phyloP scores from a whole-genome alignment of 2,888 invertebrate genomes.

The Colletes collaris region DNA sequence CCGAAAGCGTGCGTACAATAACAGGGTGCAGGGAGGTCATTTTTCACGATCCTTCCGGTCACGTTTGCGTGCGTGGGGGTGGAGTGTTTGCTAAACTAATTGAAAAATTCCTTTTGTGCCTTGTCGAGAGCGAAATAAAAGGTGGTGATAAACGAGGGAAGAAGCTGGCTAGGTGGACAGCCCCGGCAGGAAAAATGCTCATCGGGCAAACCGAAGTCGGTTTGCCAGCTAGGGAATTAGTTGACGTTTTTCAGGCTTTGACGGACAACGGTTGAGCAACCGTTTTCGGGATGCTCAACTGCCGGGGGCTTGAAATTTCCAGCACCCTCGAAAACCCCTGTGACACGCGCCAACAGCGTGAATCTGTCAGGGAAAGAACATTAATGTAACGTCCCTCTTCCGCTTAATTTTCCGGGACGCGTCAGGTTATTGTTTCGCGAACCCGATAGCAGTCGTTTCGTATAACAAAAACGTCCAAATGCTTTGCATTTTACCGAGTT shows the following conservation, averaged over 20 bases:
- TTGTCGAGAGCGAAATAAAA: conserved; percentile 62
- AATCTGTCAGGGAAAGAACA: conserved; percentile 51
- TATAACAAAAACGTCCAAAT: no score
- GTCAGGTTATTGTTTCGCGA: conserved; percentile 31
- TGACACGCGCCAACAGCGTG: conserved; percentile 34
- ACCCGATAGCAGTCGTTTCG: conserved; percentile 3
- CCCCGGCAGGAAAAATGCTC: conserved; percentile 57
- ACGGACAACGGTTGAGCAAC: conserved; percentile 51
- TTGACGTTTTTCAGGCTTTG: conserved; percentile 66
- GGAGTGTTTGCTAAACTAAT: conserved; percentile 62
- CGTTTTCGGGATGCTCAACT: background rate
- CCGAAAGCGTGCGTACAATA: conserved; percentile 19
- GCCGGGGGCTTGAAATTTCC: conserved; percentile 46
- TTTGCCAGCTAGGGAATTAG: conserved; percentile 57
- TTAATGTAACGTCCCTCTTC: conserved; percentile 45
- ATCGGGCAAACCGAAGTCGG: conserved; percentile 58
- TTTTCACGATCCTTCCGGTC: conserved; percentile 54
- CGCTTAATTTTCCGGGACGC: conserved; percentile 45
- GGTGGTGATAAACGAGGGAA: conserved; percentile 65
- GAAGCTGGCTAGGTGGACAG: conserved; percentile 37
- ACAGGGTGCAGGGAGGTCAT: conserved; percentile 47
- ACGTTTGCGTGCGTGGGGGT: conserved; percentile 27
- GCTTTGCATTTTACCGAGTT: no score
- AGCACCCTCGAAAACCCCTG: conserved; percentile 35
- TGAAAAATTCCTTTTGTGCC: conserved; percentile 67